phyloP scores from a whole-genome alignment of 2,888 invertebrate genomes.

The Acrobasis suavella region DNA sequence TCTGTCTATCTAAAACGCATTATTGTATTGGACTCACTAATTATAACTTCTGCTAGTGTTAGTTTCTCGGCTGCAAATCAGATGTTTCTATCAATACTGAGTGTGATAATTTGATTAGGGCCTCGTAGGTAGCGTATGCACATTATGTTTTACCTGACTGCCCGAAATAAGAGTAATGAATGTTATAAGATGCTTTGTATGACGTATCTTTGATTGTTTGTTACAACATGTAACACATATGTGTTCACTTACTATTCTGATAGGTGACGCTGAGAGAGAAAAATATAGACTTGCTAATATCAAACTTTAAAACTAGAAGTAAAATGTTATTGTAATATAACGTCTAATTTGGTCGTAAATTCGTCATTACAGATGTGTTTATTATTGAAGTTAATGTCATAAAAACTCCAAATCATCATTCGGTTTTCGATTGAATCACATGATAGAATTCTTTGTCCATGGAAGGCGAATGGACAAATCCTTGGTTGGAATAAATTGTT shows the following conservation, averaged over 20 bases:
- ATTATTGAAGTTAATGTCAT: no score
- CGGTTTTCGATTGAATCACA: neutral
- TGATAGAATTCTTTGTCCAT: slow-evolving; percentile 24
- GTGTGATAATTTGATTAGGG: slow-evolving; percentile 12
- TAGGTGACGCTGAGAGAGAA: no score
- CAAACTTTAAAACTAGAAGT: no score
- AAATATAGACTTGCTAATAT: no score
- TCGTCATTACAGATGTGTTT: no score
- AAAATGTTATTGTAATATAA: no score
- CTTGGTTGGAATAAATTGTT: slow-evolving; percentile 74
- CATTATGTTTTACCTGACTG: slow-evolving; percentile 2
- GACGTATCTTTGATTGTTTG: no score
- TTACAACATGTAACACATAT: no score
- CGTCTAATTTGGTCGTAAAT: no score
- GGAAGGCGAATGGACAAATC: slow-evolving; percentile 47
- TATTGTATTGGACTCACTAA: neutral
- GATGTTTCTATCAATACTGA: slow-evolving; percentile 14
- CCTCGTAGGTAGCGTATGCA: neutral
- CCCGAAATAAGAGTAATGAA: neutral
- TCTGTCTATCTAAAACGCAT: neutral
- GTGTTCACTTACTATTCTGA: no score
- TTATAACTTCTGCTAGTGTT: slow-evolving; percentile 6
- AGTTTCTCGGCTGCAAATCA: slow-evolving; percentile 9
- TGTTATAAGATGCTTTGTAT: no score
- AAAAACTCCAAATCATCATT: no score